Evolutionary conservation across 2,888 invertebrate species (phyloP).

Genomic region (Neoitamus cyanurus): DNA sequence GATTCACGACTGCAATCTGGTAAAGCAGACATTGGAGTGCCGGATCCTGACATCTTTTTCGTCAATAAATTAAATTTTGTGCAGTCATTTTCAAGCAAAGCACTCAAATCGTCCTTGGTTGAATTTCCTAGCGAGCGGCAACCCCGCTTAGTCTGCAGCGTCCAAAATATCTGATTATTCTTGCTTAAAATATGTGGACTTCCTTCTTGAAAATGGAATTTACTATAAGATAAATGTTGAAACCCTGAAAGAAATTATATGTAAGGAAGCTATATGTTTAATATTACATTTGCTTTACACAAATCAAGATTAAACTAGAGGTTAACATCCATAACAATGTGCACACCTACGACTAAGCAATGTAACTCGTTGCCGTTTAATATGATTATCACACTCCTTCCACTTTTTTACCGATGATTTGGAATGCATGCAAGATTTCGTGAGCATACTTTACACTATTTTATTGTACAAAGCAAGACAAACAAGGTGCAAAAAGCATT

Average conservation of each 20-base stretch:
- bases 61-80: not conserved
- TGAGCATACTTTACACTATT: not conserved
- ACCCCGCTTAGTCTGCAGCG: slow-evolving; percentile 68
- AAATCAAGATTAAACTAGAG: not conserved
- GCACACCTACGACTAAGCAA: not conserved
- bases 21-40: not conserved
- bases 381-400: not conserved
- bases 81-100: not conserved
- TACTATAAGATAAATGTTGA: slow-evolving; percentile 74
- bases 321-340: not conserved
- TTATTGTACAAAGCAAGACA: not conserved
- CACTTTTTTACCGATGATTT: not conserved
- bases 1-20: slow-evolving; percentile 23
- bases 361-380: not conserved
- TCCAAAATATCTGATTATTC: slow-evolving; percentile 71
- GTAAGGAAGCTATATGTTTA: not conserved
- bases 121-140: slow-evolving; percentile 47
- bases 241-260: slow-evolving; percentile 67
- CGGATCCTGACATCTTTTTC: not conserved
- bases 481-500: not conserved
- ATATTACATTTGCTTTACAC: not conserved
- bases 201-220: slow-evolving; percentile 2
- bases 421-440: not conserved
- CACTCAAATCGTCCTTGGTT: slow-evolving; percentile 13
- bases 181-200: slow-evolving; percentile 47